Conservation (phyloP, 1,140 invertebrate species). For the Drosophila athabasca region DNA sequence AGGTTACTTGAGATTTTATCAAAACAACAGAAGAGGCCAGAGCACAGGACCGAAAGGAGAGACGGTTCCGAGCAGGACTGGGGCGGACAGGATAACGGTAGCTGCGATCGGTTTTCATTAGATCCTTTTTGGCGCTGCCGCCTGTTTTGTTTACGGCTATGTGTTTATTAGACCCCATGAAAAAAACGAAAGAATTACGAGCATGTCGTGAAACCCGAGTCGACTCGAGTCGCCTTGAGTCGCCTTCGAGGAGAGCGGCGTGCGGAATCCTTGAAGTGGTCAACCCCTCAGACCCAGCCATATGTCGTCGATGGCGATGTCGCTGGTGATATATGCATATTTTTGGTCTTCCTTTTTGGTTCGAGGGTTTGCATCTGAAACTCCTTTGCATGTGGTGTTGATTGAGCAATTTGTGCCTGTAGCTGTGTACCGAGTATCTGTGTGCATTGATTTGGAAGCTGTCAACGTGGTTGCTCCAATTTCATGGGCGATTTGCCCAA, state of each 20-base stretch:
- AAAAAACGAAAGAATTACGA: constrained; percentile 36
- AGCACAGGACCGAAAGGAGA: constrained; percentile 23
- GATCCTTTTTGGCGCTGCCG: constrained; percentile 67
- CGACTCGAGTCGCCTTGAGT: constrained; percentile 48
- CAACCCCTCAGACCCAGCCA: constrained; percentile 54
- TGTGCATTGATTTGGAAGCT: constrained; percentile 74
- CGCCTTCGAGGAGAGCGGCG: constrained; percentile 2
- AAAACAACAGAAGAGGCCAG: constrained; percentile 54
- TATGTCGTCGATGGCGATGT: constrained; percentile 62
- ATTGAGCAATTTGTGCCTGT: constrained; percentile 69
- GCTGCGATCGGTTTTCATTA: constrained; percentile 55
- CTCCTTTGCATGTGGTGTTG: constrained; percentile 69
- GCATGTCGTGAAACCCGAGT: constrained; percentile 59
- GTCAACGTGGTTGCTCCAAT: constrained; percentile 76
- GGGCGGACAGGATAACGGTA: constrained; percentile 53
- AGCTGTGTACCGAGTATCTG: constrained; percentile 9
- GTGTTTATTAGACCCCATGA: constrained; percentile 66
- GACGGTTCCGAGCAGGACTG: too few relatives aligned
- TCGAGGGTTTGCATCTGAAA: constrained; percentile 1
- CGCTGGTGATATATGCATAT: constrained; percentile 48
- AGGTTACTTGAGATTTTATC: constrained; percentile 78
- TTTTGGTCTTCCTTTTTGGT: too few relatives aligned
- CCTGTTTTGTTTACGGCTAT: constrained; percentile 68
- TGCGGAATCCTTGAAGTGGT: constrained; percentile 72
- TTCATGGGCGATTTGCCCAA: constrained; percentile 74